Evolutionary conservation across 2,888 invertebrate species (phyloP), one percentile per base, ranked within the genome.

Genomic region (Pegoplata infirma): DNA sequence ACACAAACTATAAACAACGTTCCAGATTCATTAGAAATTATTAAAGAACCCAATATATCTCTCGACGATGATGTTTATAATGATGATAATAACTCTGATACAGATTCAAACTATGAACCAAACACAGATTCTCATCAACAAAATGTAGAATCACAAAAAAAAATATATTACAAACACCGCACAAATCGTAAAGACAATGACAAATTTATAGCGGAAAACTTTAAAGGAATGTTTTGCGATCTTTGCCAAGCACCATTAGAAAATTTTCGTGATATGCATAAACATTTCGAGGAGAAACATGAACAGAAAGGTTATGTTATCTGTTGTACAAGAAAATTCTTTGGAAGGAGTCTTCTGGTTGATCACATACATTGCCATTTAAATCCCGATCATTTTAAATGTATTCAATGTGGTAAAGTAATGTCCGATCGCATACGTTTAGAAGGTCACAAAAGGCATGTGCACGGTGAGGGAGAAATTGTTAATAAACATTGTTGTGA

Each of bases 351-450:
- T 46, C 75, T 69, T 3, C 68, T 87, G 6, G 87, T 85, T 4
- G 87, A 87, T 19, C 87, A 87, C 47, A 82, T 87, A 2, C 80
- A 86, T 32, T 84, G 85, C 2, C 87, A 87, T 67, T 83, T 82
- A 66, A 86, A 87, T 80, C 87, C 87, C 0, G 85, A 87, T 6
- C 84, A 87, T 51, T 87, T 87, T 19, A 87, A 85, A 74, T 87
- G 87, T 66, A 75, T 72, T 0, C 80, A 83, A 53, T 87, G 87
- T 59, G 81, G 80, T 0, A 84, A 83, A 7, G 72, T 84, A 2
- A 84, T 84, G 23, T 84, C 82, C 12, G 87, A 87, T 25, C 83
- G 85, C 0, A 84, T 83, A 3, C 64, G 83, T 0, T 81, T 87
- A 1, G 84, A 87, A 17, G 53, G 82, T 1, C 87, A 87, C 61